Base-by-base conservation (phyloP, 2,113 vertebrate species). In the Notarius lentiginosus region DNA sequence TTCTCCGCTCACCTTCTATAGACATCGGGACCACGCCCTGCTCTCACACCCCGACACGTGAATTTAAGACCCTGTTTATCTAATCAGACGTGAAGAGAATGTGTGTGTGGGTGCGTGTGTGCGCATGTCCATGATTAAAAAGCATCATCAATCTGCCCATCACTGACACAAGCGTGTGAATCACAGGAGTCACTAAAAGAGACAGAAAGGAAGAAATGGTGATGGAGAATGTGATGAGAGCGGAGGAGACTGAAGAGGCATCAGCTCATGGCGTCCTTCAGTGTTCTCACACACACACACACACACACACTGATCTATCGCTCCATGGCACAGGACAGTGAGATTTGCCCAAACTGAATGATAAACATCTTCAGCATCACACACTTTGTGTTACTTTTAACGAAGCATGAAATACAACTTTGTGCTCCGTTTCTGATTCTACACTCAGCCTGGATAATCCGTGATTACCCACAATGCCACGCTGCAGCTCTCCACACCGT, bases 121-220 rank as follows among this genome's bases (percentile, higher is more conserved):
- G 79, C 55, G 6, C 7, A 34, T 55, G 72, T 75, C 17, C 34
- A n/a, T 85, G 51, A 86, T 86, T 88, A 85, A 83, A 82, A 85
- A 82, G 68, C 79, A 17, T 63, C 58, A 75, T 58, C 20, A 77
- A 76, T 85, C 63, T 82, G 68, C 61, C 24, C 75, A 68, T 75
- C 75, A 79, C 82, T 68, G 80, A 58, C 66, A 82, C 49, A 11
- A 24, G 79, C 66, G 77, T 76, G 77, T 88, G 82, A 60, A 73
- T 82, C 70, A 17, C 49, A 18, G 14, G 34, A 27, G 17, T 56
- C 20, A 20, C 53, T 22, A 65, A 49, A 18, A 82, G 27, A 58
- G 11, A 61, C 41, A 82, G 22, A 63, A 49, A 60, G 73, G 34
- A 70, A 34, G 18, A 61, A 34, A 51, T n/a, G 75, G 70, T 49